Evolutionary conservation across 2,888 invertebrate species (phyloP).

Genomic region (Autographa pulchrina): DNA sequence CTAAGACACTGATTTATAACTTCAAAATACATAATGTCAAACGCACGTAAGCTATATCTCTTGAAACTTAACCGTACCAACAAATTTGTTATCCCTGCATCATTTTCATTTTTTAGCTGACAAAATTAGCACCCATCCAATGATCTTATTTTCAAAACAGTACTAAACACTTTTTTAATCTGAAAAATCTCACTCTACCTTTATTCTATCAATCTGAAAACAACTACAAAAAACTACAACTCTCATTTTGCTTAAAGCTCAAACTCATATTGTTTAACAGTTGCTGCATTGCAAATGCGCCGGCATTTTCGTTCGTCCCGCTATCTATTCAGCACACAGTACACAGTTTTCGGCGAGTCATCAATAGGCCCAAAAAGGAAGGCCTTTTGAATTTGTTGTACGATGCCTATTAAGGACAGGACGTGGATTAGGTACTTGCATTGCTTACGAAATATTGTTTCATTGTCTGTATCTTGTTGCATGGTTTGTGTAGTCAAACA

Average conservation of each 20-base stretch:
- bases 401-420: constrained; percentile 39
- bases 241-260: constrained; percentile 14
- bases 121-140: too few relatives aligned
- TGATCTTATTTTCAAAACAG: too few relatives aligned
- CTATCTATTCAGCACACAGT: constrained; percentile 45
- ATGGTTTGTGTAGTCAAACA: not conserved
- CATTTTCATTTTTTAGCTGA: too few relatives aligned
- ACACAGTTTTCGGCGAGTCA: constrained; percentile 29
- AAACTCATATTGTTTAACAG: constrained; percentile 18
- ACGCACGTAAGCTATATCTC: not conserved
- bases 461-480: not conserved
- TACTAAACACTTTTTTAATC: too few relatives aligned
- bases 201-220: too few relatives aligned
- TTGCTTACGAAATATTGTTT: not conserved
- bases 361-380: constrained; percentile 49
- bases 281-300: constrained; percentile 46
- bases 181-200: too few relatives aligned
- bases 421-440: constrained; percentile 10
- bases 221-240: not conserved
- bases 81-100: too few relatives aligned
- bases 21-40: not conserved
- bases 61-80: too few relatives aligned
- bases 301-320: constrained; percentile 33
- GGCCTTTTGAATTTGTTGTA: constrained; percentile 44
- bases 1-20: not conserved